Evolutionary conservation across 1,140 invertebrate species (phyloP).

Genomic region (Atta cephalotes): DNA sequence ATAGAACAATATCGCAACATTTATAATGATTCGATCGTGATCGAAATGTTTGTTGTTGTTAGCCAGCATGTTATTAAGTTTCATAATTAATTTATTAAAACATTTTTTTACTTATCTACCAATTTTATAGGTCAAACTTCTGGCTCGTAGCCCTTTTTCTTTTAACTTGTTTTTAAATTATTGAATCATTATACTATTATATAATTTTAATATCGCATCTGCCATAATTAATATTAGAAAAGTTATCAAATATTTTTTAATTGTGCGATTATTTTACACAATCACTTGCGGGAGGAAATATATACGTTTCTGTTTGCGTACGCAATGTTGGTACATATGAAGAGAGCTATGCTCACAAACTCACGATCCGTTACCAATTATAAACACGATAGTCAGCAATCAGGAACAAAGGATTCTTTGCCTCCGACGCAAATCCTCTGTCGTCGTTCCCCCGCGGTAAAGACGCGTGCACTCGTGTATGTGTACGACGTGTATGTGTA

Average conservation of each 20-base stretch:
- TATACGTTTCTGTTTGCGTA: not conserved
- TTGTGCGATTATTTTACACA: not conserved
- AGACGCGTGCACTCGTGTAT: conserved; percentile 33
- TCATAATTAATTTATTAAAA: too few species aligned
- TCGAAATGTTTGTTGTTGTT: too few species aligned
- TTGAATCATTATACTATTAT: too few species aligned
- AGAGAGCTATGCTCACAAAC: not conserved
- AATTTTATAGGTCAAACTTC: too few species aligned
- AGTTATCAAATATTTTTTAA: not conserved
- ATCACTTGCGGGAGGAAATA: not conserved
- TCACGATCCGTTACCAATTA: conserved; percentile 79
- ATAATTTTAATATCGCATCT: not conserved
- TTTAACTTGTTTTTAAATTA: too few species aligned
- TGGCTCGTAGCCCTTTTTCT: too few species aligned
- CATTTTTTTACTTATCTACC: too few species aligned
- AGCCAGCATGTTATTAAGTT: too few species aligned
- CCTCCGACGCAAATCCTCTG: conserved; percentile 37
- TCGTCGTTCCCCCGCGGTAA: conserved; percentile 31
- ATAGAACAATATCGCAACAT: not conserved
- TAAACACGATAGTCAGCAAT: conserved; percentile 80
- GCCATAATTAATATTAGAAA: not conserved
- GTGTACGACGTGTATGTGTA: conserved; percentile 52
- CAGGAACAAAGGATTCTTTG: conserved; percentile 77
- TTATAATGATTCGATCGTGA: too few species aligned
- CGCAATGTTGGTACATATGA: not conserved